These are phyloP conservation scores for Drosophila hamatofila DNA, from an alignment of 2,888 invertebrate genomes.

Conservation along the genomic window DNA sequence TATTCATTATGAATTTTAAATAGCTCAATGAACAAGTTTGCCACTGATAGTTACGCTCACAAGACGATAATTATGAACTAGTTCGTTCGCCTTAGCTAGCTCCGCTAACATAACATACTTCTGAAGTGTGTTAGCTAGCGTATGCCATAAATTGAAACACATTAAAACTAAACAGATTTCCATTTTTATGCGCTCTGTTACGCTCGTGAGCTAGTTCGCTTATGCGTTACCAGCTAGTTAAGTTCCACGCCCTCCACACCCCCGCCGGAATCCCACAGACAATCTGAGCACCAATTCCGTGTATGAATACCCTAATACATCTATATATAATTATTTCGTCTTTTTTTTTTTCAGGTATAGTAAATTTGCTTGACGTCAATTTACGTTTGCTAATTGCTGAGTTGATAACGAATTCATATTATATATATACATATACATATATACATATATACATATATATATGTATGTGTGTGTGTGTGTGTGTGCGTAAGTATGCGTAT, in stretches of 20 bases:
- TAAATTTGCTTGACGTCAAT: slow-evolving; percentile 50
- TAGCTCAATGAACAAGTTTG: background rate
- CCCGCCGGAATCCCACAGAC: too few relatives aligned
- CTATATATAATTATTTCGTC: slow-evolving; percentile 34
- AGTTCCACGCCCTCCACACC: background rate
- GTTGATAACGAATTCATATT: slow-evolving; percentile 41
- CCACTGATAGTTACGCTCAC: background rate
- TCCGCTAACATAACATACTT: background rate
- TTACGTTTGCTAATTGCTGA: slow-evolving; percentile 47
- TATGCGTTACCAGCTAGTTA: background rate
- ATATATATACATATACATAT: background rate
- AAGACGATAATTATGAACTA: slow-evolving; percentile 9
- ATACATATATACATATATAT: background rate
- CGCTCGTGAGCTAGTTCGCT: slow-evolving; percentile 9
- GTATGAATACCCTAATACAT: slow-evolving; percentile 23
- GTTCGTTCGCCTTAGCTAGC: slow-evolving; percentile 2
- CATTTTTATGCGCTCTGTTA: slow-evolving; percentile 9
- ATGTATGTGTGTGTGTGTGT: slow-evolving; percentile 2
- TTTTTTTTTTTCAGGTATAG: slow-evolving; percentile 27
- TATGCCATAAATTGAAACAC: slow-evolving; percentile 3
- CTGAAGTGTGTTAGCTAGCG: slow-evolving; percentile 1
- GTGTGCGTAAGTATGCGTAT: slow-evolving; percentile 3
- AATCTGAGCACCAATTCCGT: slow-evolving; percentile 5
- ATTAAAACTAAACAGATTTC: slow-evolving; percentile 1
- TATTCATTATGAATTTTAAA: background rate